Evolutionary conservation across 2,113 vertebrate genomes (phyloP), one percentile per base, ranked within the genome.

Genomic region (Megaleporinus macrocephalus): DNA sequence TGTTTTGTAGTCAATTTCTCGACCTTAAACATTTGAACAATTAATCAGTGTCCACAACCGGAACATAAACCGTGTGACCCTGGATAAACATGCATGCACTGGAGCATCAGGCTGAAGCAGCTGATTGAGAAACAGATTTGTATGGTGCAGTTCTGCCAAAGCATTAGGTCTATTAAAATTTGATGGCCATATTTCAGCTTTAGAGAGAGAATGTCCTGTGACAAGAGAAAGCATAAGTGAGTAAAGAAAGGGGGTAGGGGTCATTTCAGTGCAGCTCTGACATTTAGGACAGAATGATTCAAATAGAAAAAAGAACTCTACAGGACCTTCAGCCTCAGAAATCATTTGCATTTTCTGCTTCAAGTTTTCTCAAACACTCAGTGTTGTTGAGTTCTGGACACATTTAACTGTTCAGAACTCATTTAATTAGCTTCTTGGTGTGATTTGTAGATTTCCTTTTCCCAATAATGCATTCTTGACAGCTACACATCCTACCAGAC

Each of bases 131-230:
- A 44, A 79, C 26, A 22, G 59, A 51, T 81, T 81, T 66, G 24
- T 15, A 7, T 63, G 16, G 26, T 15, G 2, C 70, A 22, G n/a
- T 57, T 75, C 24, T 1, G 57, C 66, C 49, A 68, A 80, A 71
- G 47, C 77, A 80, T 44, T 51, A 29, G n/a, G 71, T 44, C 61
- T 62, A 83, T 86, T 68, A 83, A 84, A 75, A 63, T 75, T 82
- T 76, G 24, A 84, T 86, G 22, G 62, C 66, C 76, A 79, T 65
- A 24, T 65, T 41, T 70, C 65, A 29, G 26, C 22, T 75, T 16
- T 11, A 7, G 29, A 66, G 27, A 79, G 41, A 51, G 65, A 61
- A 16, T 26, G 30, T 5, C 24, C 27, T 61, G 27, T 71, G 18
- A 2, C 14, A 18, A 15, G 27, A 15, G 27, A 5, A 12, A 15